These are phyloP conservation scores for Micropterix aruncella DNA, from an alignment of 2,888 invertebrate genomes.

Conservation along the genomic window DNA sequence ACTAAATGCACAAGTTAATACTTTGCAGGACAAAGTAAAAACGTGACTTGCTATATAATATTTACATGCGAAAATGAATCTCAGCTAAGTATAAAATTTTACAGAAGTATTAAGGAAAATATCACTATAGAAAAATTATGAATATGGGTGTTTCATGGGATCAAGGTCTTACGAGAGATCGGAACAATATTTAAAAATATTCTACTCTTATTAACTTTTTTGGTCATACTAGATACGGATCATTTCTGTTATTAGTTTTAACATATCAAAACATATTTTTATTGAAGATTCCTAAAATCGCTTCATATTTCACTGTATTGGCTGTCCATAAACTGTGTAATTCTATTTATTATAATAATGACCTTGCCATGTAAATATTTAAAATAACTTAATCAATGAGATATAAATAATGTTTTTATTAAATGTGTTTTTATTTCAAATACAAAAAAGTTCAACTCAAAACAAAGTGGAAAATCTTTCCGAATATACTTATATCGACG, in stretches of 20 bases:
- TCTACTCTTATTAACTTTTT: too few species aligned
- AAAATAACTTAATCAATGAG: neutral
- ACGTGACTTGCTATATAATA: neutral
- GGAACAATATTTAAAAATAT: neutral
- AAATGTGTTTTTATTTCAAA: neutral
- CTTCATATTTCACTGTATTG: neutral
- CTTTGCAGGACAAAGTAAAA: neutral
- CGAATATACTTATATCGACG: slow-evolving; percentile 51
- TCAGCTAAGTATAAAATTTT: neutral
- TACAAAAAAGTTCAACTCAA: slow-evolving; percentile 33
- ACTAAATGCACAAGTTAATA: slow-evolving; percentile 2
- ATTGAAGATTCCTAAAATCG: neutral
- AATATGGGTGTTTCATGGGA: slow-evolving; percentile 1
- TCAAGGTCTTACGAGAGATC: neutral
- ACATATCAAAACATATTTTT: neutral
- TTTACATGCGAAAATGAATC: neutral
- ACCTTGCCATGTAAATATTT: neutral
- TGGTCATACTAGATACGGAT: too few species aligned
- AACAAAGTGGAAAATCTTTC: slow-evolving; percentile 45
- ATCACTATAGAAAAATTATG: neutral
- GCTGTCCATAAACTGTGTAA: too few species aligned
- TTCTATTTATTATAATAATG: too few species aligned
- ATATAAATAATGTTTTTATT: neutral
- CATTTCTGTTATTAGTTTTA: neutral
- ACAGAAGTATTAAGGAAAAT: slow-evolving; percentile 1